phyloP scores from a whole-genome alignment of 2,888 invertebrate species.

The Melitaea athalia region DNA sequence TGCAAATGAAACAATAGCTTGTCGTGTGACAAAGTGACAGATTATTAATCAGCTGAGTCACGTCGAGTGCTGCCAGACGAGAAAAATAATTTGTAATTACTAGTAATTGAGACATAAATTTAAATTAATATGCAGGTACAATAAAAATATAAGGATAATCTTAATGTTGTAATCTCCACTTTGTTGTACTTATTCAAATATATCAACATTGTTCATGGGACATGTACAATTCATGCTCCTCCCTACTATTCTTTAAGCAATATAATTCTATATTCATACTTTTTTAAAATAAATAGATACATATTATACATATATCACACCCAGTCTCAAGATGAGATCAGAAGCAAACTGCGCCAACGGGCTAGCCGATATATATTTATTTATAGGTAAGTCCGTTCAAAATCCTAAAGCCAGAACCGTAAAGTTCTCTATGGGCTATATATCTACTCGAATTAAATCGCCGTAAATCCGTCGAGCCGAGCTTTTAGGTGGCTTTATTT shows the following conservation, averaged over 20 bases:
- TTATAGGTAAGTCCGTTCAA: constrained; percentile 16
- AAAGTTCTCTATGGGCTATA: constrained; percentile 63
- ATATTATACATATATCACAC: no score
- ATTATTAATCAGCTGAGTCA: constrained; percentile 33
- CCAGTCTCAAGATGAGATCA: no score
- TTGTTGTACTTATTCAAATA: no score
- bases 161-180: no score
- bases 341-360: no score
- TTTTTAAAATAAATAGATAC: no score
- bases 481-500: constrained; percentile 64
- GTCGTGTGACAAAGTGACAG: constrained; percentile 61
- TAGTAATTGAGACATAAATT: not conserved
- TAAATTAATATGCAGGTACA: not conserved
- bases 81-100: constrained; percentile 13
- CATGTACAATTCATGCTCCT: no score
- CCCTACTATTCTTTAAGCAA: no score
- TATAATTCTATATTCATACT: no score
- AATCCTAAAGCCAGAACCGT: constrained; percentile 45
- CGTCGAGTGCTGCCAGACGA: constrained; percentile 4
- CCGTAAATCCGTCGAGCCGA: constrained; percentile 66
- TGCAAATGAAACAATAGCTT: constrained; percentile 71
- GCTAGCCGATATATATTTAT: not conserved
- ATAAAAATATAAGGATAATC: no score
- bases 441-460: constrained; percentile 67
- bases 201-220: no score